Evolutionary conservation across 2,113 vertebrate genomes (phyloP).

Genomic region (Ctenomys sociabilis): DNA sequence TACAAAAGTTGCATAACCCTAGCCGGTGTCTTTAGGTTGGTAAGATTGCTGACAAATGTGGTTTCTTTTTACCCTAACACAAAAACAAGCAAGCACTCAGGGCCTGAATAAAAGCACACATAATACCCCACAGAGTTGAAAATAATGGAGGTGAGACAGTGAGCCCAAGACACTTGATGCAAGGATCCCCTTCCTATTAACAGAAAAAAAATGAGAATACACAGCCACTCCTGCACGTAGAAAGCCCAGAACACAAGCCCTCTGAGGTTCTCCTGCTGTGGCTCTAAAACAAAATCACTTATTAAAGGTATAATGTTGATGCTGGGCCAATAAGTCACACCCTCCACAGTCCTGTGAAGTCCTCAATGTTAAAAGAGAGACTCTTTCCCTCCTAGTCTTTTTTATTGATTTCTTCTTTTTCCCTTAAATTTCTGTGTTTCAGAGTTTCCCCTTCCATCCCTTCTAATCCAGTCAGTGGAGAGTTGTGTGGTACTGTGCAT

Average conservation of each 20-base stretch:
- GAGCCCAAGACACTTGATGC: not conserved
- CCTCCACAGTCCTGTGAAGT: not conserved
- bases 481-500: not conserved
- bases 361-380: not conserved
- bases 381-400: not conserved
- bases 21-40: not conserved
- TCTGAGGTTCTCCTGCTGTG: not conserved
- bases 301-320: not conserved
- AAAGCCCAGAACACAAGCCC: not conserved
- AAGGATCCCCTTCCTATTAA: not conserved
- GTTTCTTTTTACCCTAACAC: not conserved
- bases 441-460: not conserved
- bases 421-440: not conserved
- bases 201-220: not conserved
- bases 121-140: not conserved
- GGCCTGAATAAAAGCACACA: not conserved
- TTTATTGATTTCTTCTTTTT: not conserved
- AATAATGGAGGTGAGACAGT: not conserved
- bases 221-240: not conserved
- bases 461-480: not conserved
- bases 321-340: not conserved
- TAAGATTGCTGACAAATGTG: not conserved
- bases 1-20: not conserved
- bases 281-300: not conserved
- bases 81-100: not conserved